Conservation (phyloP, 2,797 vertebrate genomes). For the Denticeps clupeoides region DNA sequence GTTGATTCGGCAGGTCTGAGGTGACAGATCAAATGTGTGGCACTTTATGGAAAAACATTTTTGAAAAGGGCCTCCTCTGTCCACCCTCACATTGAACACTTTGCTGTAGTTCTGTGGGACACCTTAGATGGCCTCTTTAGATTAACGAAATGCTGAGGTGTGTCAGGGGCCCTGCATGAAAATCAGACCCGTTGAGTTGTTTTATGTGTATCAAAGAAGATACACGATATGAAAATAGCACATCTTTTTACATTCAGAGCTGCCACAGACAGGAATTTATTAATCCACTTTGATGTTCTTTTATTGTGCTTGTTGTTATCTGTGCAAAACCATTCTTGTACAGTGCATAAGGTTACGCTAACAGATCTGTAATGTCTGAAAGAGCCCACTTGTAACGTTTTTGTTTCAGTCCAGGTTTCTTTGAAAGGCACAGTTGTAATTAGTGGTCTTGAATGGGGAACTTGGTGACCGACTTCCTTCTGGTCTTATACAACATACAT, state of each 20-base stretch:
- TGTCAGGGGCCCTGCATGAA: no score
- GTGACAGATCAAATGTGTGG: no score
- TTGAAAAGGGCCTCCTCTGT: no score
- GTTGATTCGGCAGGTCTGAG: no score
- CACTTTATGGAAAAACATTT: no score
- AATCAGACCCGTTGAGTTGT: no score
- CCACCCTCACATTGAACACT: no score
- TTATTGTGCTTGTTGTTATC: constrained; percentile 1
- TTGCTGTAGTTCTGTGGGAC: background rate
- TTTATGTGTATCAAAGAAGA: no score
- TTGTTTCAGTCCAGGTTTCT: constrained; percentile 27
- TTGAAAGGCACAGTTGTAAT: constrained; percentile 29
- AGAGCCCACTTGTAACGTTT: constrained; percentile 23
- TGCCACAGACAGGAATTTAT: background rate
- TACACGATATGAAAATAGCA: background rate
- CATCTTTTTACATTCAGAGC: background rate
- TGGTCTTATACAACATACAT: constrained; percentile 17
- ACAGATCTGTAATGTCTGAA: constrained; percentile 18
- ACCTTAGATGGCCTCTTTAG: no score
- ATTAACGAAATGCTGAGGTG: no score
- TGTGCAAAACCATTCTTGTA: background rate
- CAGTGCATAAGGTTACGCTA: constrained; percentile 8
- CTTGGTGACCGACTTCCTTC: constrained; percentile 27
- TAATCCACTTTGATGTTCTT: constrained; percentile 4
- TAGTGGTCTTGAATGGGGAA: constrained; percentile 33